phyloP scores from a whole-genome alignment of 2,113 vertebrate species.

The Actenoides lindsayi region DNA sequence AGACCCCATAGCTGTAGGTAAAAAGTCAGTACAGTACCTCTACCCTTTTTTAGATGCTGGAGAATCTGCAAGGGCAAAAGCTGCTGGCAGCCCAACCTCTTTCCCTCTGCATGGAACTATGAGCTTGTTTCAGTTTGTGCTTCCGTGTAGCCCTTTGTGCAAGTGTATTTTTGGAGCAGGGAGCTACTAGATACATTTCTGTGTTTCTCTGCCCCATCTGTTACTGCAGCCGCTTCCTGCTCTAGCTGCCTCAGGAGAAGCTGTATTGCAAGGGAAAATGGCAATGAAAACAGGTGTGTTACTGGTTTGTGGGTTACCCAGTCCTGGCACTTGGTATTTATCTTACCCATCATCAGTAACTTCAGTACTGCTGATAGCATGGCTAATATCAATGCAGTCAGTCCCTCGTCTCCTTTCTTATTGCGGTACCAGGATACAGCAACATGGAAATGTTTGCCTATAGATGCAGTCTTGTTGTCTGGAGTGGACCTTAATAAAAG shows the following conservation, averaged over 20 bases:
- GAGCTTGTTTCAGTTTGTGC: neutral
- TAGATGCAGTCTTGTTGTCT: neutral
- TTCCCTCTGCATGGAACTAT: neutral
- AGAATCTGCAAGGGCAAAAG: neutral
- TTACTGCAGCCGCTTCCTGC: neutral
- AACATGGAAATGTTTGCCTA: neutral
- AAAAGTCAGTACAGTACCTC: neutral
- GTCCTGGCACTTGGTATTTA: neutral
- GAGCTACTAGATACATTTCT: neutral
- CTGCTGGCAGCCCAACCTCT: neutral
- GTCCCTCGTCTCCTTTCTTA: neutral
- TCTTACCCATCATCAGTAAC: neutral
- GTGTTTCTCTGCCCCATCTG: slow-evolving; percentile 1
- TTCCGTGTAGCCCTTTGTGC: neutral
- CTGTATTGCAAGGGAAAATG: neutral
- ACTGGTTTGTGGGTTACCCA: neutral
- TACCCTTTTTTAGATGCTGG: neutral
- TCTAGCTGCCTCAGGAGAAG: neutral
- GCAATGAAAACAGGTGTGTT: neutral
- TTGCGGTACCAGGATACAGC: neutral
- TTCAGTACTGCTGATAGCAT: neutral
- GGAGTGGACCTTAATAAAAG: neutral
- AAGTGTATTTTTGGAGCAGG: slow-evolving; percentile 2
- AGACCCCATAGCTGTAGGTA: neutral
- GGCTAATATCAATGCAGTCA: neutral